Conservation (phyloP, 2,797 vertebrate species). For the Mastacembelus armatus region DNA sequence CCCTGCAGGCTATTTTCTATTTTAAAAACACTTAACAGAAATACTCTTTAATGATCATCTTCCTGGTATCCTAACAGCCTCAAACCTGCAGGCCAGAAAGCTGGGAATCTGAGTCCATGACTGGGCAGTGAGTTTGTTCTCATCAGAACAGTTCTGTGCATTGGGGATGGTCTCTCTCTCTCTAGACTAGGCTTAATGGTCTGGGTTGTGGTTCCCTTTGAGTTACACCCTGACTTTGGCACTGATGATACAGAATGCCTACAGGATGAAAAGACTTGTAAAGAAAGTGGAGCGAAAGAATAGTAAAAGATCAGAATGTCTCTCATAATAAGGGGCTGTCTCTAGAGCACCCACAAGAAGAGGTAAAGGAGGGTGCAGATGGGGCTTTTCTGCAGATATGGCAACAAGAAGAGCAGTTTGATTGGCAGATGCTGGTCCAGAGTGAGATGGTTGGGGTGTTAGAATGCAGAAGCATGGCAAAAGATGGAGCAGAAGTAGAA, state of each 20-base stretch:
- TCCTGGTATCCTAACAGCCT: slow-evolving; percentile 48
- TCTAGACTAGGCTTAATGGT: slow-evolving; percentile 69
- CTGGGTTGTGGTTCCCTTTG: slow-evolving; percentile 66
- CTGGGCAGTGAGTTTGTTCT: slow-evolving; percentile 69
- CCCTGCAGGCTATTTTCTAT: slow-evolving; percentile 23
- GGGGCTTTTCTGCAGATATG: slow-evolving; percentile 17
- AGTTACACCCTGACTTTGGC: slow-evolving; percentile 69
- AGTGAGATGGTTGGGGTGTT: slow-evolving; percentile 56
- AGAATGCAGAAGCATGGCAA: slow-evolving; percentile 67
- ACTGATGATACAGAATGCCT: slow-evolving; percentile 75
- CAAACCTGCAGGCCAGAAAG: slow-evolving; percentile 43
- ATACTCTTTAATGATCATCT: slow-evolving; percentile 61
- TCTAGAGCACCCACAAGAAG: slow-evolving; percentile 4
- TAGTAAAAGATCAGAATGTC: slow-evolving; percentile 31
- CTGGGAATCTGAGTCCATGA: slow-evolving; percentile 65
- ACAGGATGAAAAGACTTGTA: slow-evolving; percentile 69
- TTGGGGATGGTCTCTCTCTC: slow-evolving; percentile 51
- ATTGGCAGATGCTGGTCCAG: slow-evolving; percentile 46
- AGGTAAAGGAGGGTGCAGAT: slow-evolving; percentile 12
- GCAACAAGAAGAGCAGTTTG: slow-evolving; percentile 36
- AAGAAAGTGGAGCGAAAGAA: slow-evolving; percentile 64
- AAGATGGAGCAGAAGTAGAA: slow-evolving; percentile 49
- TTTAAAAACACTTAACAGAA: slow-evolving; percentile 66
- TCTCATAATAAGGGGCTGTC: slow-evolving; percentile 17
- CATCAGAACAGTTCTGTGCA: slow-evolving; percentile 65